Evolutionary conservation across 2,113 vertebrate species (phyloP).

Genomic region (Tenrec ecaudatus): DNA sequence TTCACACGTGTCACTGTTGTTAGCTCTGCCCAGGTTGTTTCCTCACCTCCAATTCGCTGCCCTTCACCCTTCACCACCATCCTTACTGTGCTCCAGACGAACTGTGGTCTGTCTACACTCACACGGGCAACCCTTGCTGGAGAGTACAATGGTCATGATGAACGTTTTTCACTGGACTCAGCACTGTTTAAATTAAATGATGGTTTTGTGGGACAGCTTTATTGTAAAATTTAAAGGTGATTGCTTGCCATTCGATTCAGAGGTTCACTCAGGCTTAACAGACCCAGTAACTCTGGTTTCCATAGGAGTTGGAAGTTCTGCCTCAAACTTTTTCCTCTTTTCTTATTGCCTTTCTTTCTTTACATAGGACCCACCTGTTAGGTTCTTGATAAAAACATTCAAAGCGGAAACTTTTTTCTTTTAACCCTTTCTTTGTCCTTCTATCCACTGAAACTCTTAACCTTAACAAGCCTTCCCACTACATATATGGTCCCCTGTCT

Average conservation of each 20-base stretch:
- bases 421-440: neutral
- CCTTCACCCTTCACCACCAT: neutral
- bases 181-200: no score
- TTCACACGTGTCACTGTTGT: neutral
- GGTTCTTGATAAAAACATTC: neutral
- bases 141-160: neutral
- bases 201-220: neutral
- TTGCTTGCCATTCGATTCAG: neutral
- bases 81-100: neutral
- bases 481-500: neutral
- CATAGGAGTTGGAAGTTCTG: neutral
- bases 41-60: neutral
- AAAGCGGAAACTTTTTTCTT: neutral
- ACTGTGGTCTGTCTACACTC: neutral
- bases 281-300: neutral
- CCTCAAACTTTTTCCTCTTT: neutral
- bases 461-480: no score
- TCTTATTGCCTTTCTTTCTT: no score
- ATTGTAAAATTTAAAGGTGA: neutral
- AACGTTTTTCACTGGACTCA: neutral
- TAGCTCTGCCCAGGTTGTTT: neutral
- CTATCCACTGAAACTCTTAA: neutral
- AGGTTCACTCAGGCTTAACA: neutral
- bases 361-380: neutral
- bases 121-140: neutral